Base-by-base conservation (phyloP, 2,113 vertebrate species). In the Phylloscopus trochilus region DNA sequence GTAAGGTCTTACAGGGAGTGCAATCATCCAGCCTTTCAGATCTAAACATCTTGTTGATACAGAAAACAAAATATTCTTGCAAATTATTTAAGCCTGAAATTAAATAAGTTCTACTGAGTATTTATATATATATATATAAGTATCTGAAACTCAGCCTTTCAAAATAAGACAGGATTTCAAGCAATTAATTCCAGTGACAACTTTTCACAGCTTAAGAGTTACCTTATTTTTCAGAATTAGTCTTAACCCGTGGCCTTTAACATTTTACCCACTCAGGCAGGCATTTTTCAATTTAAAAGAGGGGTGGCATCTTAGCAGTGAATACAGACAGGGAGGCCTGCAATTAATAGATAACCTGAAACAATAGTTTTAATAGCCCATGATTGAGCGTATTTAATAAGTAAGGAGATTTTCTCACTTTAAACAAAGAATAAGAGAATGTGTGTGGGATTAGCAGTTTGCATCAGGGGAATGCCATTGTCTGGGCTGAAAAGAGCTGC, bases 281-380 rank as follows among this genome's bases (percentile, higher is more conserved):
- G 15, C 62, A 84, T 75, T 95, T 96, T 84, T 92, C 86, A 88
- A 70, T 95, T 96, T 89, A 70, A 94, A 83, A 53, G 47, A 84
- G 86, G 39, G 39, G 73, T 91, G 94, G 11, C 77, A 41, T 97
- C 92, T 94, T 94, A 91, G 92, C 92, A 90, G 31, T 83, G 93
- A 96, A 83, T 90, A 70, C 58, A 81, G 96, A 97, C 97, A 55
- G 56, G 74, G 60, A 97, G 96, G 90, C 88, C 98, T 98, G 96
- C 96, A 97, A 96, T 97, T 95, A 97, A 96, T 93, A 98, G 98
- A 99, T 99, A 99, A 97, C 89, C 60, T 91, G 81, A 95, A 98
- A 99, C 98, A 99, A 98, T 98, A 83, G 86, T 97, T 97, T 98
- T 98, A 98, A 98, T 98, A 98, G 98, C 87, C 97, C 93, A 90